Conservation (phyloP, 2,113 vertebrate species). For the Malurus cyaneus region DNA sequence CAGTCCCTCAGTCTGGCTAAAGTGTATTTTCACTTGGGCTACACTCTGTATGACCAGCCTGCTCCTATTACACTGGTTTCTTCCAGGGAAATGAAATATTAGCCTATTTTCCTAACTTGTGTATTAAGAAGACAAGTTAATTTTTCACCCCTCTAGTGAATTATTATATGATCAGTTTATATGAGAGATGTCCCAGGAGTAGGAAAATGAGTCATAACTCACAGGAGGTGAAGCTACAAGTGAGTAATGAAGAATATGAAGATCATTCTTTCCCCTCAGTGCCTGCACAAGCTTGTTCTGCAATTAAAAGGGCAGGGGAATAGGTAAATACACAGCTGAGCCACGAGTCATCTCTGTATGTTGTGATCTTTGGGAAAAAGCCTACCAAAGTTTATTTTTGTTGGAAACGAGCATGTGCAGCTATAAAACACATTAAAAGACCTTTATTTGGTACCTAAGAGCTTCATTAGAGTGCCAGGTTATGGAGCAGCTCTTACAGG, state of each 20-base stretch:
- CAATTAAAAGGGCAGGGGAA: conserved; percentile 39
- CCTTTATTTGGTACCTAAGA: neutral
- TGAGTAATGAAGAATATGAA: conserved; percentile 53
- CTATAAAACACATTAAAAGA: conserved; percentile 2
- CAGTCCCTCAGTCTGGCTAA: neutral
- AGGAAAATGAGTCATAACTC: conserved; percentile 68
- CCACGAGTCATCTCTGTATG: neutral
- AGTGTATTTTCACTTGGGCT: neutral
- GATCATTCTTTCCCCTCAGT: conserved; percentile 35
- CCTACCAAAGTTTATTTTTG: conserved; percentile 13
- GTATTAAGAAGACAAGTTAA: conserved; percentile 69
- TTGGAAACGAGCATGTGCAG: neutral
- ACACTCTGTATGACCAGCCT: neutral
- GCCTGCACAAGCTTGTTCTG: conserved; percentile 4
- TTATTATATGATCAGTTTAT: conserved; percentile 56
- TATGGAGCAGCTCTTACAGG: neutral
- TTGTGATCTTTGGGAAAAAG: neutral
- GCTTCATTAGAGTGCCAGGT: neutral
- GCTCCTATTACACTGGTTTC: neutral
- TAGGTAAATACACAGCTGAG: neutral
- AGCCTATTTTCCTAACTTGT: conserved; percentile 64
- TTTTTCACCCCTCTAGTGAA: conserved; percentile 65
- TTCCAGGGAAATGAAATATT: conserved; percentile 63
- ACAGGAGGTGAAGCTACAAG: conserved; percentile 43
- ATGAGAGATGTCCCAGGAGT: conserved; percentile 48